Conservation (phyloP, 2,888 invertebrate species). For the Leistus spinibarbis region DNA sequence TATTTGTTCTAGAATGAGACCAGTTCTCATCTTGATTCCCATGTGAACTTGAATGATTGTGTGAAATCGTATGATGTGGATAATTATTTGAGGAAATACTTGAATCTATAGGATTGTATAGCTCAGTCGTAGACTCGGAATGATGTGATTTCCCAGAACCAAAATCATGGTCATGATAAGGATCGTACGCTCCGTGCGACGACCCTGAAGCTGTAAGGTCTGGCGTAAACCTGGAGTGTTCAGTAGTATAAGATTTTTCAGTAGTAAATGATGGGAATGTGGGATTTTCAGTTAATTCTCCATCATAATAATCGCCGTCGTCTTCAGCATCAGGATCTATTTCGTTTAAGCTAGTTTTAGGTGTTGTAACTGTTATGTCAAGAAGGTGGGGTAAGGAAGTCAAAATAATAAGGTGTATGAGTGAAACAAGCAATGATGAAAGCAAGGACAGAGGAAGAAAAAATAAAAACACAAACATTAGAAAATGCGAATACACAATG, state of each 20-base stretch:
- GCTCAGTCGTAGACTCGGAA: neutral
- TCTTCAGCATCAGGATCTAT: conserved; percentile 34
- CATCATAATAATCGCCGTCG: conserved; percentile 35
- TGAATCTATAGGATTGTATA: conserved; percentile 2
- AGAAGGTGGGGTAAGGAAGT: neutral
- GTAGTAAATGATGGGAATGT: conserved; percentile 18
- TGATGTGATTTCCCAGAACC: neutral
- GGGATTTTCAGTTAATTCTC: conserved; percentile 29
- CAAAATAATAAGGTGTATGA: neutral
- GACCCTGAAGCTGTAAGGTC: conserved; percentile 11
- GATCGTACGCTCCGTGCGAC: neutral
- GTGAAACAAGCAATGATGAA: neutral
- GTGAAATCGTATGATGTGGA: neutral
- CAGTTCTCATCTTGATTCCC: neutral
- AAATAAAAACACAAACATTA: conserved; percentile 19
- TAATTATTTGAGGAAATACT: neutral
- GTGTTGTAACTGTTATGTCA: conserved; percentile 9
- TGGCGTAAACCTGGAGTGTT: conserved; percentile 9
- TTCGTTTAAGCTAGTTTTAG: conserved; percentile 23
- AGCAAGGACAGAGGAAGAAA: neutral
- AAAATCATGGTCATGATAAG: conserved; percentile 1
- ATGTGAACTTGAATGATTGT: neutral
- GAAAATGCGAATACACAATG: conserved; percentile 35
- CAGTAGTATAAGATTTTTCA: conserved; percentile 16
- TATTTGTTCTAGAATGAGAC: neutral